Base-by-base conservation (phyloP, 2,888 invertebrate species). In the Drosophila seclusa region DNA sequence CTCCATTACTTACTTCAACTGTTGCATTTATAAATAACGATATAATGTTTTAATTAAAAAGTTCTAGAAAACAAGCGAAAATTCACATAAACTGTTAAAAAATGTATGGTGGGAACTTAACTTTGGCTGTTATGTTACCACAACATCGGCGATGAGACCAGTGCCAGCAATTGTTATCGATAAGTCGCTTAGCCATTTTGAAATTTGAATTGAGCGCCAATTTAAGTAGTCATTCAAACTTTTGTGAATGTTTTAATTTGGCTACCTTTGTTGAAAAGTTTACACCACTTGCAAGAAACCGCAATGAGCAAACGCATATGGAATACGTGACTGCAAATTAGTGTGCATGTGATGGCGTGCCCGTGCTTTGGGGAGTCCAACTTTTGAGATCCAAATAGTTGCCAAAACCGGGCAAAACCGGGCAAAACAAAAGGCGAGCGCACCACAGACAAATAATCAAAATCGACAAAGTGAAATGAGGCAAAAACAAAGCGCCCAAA, bases 361-460 rank as follows among this genome's bases (percentile, higher is more conserved):
- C 58, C 53, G 48, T 45, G 29, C 45, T 45, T 24, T 31, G 29
- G n/a, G 18, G 11, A n/a, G 53, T 29, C 49, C 62, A 79, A 84
- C 83, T 89, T 89, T 82, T 74, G 87, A 81, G 77, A 75, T 81
- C 75, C 89, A 83, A 89, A 89, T 87, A 83, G 79, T 85, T 77
- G 61, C 65, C 67, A 42, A 59, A 64, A 48, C 61, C 52, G 52
- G 50, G 54, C 18, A 67, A 59, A 62, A 45, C 64, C 54, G 36
- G 50, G 55, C 18, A 62, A 68, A 78, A 83, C 80, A 82, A 80
- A 78, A 70, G 63, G 60, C 55, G 58, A 53, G 69, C 62, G 69
- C 24, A 74, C 87, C 82, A 83, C 80, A 89, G 87, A 86, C 86
- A 90, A 87, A 86, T 90, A 88, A 86, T 83, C 89, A 90, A 83